Evolutionary conservation across 1,140 invertebrate species (phyloP).

Genomic region (Oppia nitens): DNA sequence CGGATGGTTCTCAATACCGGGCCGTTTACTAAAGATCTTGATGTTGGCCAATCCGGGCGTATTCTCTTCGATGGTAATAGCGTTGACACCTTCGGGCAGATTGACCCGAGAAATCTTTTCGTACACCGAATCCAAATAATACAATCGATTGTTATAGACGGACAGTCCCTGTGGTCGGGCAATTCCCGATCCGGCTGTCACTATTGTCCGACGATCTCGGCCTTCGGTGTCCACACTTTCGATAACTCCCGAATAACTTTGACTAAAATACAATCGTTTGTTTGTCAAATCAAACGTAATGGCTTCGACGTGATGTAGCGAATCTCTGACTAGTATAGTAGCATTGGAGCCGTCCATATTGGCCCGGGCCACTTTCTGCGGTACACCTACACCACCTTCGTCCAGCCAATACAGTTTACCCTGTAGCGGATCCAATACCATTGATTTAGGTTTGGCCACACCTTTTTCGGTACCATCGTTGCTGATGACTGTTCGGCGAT

Average conservation of each 20-base stretch:
- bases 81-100: constrained; percentile 58
- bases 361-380: constrained; percentile 71
- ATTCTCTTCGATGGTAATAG: constrained; percentile 59
- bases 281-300: constrained; percentile 67
- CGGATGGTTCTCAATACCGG: constrained; percentile 52
- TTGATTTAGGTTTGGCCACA: constrained; percentile 66
- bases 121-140: constrained; percentile 70
- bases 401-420: constrained; percentile 93
- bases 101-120: constrained; percentile 77
- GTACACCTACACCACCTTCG: constrained; percentile 73
- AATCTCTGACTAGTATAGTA: constrained; percentile 39
- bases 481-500: constrained; percentile 67
- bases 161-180: constrained; percentile 61
- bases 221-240: constrained; percentile 37
- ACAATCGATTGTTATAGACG: constrained; percentile 62
- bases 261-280: constrained; percentile 70
- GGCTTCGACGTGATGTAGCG: constrained; percentile 52
- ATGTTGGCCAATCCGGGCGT: constrained; percentile 70
- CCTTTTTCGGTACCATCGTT: constrained; percentile 74
- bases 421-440: constrained; percentile 74
- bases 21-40: constrained; percentile 71
- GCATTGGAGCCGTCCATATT: constrained; percentile 77
- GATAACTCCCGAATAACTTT: constrained; percentile 39
- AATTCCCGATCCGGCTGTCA: constrained; percentile 34
- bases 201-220: constrained; percentile 44